phyloP scores from a whole-genome alignment of 2,888 invertebrate genomes.

The Dynastes tityus region DNA sequence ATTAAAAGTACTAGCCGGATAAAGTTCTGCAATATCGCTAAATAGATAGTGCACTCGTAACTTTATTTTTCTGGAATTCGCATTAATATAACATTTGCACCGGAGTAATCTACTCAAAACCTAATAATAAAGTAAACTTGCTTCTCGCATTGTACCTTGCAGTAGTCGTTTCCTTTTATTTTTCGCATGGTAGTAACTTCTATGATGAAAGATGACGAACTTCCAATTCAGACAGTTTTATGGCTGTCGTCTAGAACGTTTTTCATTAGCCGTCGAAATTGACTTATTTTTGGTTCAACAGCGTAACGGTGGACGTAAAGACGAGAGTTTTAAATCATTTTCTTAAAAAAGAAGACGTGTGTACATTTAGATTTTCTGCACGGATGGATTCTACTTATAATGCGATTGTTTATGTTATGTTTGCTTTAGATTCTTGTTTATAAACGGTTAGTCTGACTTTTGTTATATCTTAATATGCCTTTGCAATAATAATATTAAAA shows the following conservation, averaged over 20 bases:
- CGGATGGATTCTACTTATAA: not conserved
- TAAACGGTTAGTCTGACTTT: too few relatives aligned
- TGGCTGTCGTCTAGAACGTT: conserved; percentile 12
- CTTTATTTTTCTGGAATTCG: not conserved
- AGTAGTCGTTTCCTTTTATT: not conserved
- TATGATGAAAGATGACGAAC: not conserved
- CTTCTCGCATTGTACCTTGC: not conserved
- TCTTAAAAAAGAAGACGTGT: not conserved
- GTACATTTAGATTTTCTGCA: conserved; percentile 12
- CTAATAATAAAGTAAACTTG: not conserved
- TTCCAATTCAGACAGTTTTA: conserved; percentile 22
- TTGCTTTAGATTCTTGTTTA: too few relatives aligned
- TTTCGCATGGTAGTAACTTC: not conserved
- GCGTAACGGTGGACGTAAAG: not conserved
- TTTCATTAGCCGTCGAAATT: conserved; percentile 11
- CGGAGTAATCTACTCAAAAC: not conserved
- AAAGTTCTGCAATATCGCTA: not conserved
- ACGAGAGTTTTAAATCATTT: conserved; percentile 1
- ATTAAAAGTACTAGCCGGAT: conserved; percentile 1
- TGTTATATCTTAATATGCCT: too few relatives aligned
- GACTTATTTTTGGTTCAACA: conserved; percentile 5
- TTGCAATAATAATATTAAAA: too few relatives aligned
- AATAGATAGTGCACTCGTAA: not conserved
- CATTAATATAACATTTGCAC: not conserved
- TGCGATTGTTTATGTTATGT: not conserved